Evolutionary conservation across 2,797 vertebrate genomes (phyloP).

Genomic region (Hemitrygon akajei): DNA sequence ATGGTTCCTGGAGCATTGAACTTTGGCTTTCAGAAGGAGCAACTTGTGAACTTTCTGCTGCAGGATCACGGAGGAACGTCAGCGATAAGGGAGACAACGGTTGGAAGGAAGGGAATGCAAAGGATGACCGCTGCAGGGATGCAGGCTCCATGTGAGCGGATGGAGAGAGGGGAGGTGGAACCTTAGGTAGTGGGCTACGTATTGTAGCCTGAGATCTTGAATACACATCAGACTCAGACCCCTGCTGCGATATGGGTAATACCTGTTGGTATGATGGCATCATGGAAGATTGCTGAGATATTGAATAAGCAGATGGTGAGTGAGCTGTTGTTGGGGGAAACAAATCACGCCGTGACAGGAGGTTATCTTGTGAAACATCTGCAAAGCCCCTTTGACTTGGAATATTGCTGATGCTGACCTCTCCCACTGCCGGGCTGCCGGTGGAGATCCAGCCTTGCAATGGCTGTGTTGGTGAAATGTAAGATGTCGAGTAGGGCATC

Average conservation of each 20-base stretch:
- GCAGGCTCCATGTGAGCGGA: neutral
- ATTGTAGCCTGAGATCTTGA: neutral
- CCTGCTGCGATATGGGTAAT: neutral
- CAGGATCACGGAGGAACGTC: neutral
- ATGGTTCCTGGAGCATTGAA: neutral
- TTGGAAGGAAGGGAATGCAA: neutral
- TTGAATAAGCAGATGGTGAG: neutral
- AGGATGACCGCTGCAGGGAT: neutral
- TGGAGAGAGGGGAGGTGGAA: neutral
- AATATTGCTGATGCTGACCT: neutral
- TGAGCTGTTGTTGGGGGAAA: neutral
- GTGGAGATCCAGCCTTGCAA: neutral
- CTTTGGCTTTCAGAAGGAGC: neutral
- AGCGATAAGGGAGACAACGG: neutral
- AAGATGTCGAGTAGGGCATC: neutral
- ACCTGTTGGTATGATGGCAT: neutral
- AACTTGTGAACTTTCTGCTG: too few species aligned
- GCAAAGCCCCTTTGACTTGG: neutral
- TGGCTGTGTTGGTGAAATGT: neutral
- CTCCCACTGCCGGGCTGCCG: neutral
- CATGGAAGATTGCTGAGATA: neutral
- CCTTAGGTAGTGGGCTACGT: conserved; percentile 6
- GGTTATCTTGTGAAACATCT: neutral
- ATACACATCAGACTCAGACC: neutral
- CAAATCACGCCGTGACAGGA: neutral